A percentile compares a stretch with the other conserved stretches of the same genome.
These are phyloP conservation scores for Temnothorax longispinosus DNA, from an alignment of 1,140 invertebrate genomes.

Conservation along the genomic window DNA sequence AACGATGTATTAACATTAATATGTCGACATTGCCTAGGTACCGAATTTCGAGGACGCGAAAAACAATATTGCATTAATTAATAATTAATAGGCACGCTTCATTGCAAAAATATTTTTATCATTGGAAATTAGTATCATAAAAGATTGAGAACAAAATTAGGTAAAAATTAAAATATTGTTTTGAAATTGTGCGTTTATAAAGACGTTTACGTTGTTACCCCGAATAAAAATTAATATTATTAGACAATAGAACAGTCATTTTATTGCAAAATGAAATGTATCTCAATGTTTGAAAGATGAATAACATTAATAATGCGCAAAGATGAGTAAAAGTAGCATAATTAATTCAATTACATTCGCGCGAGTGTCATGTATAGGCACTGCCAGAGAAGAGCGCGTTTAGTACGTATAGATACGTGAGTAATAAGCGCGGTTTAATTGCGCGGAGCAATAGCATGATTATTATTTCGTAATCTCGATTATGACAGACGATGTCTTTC, in stretches of 20 bases:
- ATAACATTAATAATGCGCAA: slow-evolving; percentile 1
- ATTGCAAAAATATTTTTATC: not conserved
- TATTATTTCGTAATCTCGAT: slow-evolving; percentile 24
- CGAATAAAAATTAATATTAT: not conserved
- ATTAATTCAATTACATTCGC: slow-evolving; percentile 1
- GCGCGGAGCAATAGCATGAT: not conserved
- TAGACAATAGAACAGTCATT: not conserved
- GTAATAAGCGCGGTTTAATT: slow-evolving; percentile 9
- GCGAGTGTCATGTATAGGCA: not conserved
- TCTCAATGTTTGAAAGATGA: not conserved
- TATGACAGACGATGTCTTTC: slow-evolving; percentile 13
- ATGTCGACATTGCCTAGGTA: not conserved
- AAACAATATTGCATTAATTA: not conserved
- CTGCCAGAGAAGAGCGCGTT: not conserved
- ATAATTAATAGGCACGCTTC: not conserved
- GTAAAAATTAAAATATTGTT: not conserved
- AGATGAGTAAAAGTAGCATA: not conserved
- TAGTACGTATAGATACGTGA: not conserved
- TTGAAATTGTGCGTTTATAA: not conserved
- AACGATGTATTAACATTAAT: not conserved
- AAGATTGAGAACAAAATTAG: not conserved
- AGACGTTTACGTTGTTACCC: not conserved
- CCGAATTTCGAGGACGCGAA: not conserved
- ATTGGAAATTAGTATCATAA: slow-evolving; percentile 17
- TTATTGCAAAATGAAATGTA: not conserved